Evolutionary conservation across 2,797 vertebrate genomes (phyloP).

Genomic region (Zalophus californianus): DNA sequence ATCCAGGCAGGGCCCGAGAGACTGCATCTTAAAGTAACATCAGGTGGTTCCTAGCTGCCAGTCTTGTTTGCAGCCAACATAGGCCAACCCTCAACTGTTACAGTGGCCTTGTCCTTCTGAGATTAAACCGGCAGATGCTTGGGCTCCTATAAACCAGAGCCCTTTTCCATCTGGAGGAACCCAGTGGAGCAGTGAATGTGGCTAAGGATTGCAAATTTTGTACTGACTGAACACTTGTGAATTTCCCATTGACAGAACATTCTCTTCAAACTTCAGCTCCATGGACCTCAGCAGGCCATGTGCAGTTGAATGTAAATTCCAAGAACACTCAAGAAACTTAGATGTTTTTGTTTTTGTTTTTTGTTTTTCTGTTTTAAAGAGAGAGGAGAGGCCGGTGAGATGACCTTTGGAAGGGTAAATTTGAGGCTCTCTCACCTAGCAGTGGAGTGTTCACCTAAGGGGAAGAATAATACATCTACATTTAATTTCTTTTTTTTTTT

Average conservation of each 20-base stretch:
- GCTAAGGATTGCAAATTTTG: neutral
- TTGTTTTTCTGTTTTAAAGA: slow-evolving; percentile 45
- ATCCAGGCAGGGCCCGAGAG: neutral
- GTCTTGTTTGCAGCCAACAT: neutral
- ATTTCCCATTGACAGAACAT: neutral
- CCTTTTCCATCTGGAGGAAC: neutral
- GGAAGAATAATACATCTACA: neutral
- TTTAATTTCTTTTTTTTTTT: neutral
- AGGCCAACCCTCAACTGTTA: neutral
- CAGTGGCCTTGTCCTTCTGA: neutral
- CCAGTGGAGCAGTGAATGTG: neutral
- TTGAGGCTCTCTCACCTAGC: neutral
- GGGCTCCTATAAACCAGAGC: neutral
- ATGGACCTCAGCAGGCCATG: neutral
- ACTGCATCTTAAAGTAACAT: neutral
- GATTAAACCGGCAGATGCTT: neutral
- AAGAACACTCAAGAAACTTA: slow-evolving; percentile 39
- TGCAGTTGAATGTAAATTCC: slow-evolving; percentile 33
- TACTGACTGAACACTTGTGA: neutral
- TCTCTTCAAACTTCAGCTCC: neutral
- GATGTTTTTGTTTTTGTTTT: slow-evolving; percentile 38
- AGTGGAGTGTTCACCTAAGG: neutral
- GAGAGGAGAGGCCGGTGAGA: neutral
- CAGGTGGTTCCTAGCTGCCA: neutral
- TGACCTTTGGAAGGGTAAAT: neutral